A percentile compares a stretch with the other conserved stretches of the same genome.
phyloP scores from a whole-genome alignment of 1,140 invertebrate genomes.

The Drosophila equinoxialis region DNA sequence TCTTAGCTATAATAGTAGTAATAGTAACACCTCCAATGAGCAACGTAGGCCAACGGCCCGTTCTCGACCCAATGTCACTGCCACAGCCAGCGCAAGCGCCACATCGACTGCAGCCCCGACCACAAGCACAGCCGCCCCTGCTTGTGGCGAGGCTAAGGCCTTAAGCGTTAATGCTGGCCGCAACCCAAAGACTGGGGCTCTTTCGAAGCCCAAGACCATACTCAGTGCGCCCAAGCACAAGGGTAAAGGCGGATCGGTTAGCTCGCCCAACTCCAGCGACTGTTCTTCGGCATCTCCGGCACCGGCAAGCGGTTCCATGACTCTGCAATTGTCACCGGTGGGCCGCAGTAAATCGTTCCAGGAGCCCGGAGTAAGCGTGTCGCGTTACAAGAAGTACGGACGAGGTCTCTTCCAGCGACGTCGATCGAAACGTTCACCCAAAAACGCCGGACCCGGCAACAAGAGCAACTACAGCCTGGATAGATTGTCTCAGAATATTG shows the following conservation, averaged over 20 bases:
- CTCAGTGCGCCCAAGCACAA: conserved; percentile 69
- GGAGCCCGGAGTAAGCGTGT: conserved; percentile 64
- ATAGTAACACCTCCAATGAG: conserved; percentile 74
- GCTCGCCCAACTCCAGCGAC: conserved; percentile 80
- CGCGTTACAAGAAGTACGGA: conserved; percentile 70
- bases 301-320: conserved; percentile 20
- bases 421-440: conserved; percentile 67
- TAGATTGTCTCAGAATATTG: conserved; percentile 76
- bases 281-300: conserved; percentile 70
- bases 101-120: conserved; percentile 3
- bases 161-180: conserved; percentile 57
- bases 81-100: conserved; percentile 2
- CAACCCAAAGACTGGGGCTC: conserved; percentile 75
- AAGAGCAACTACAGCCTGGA: conserved; percentile 79
- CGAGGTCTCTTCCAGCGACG: conserved; percentile 72
- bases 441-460: conserved; percentile 28
- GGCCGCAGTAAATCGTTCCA: conserved; percentile 82
- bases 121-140: conserved; percentile 13
- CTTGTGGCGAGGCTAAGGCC: conserved; percentile 41
- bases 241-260: conserved; percentile 62
- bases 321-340: conserved; percentile 59
- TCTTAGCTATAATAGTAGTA: conserved; percentile 83
- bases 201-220: conserved; percentile 67
- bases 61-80: conserved; percentile 30
- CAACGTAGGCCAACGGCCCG: conserved; percentile 35